Evolutionary conservation across 2,797 vertebrate species (phyloP).

Genomic region (Menidia menidia): DNA sequence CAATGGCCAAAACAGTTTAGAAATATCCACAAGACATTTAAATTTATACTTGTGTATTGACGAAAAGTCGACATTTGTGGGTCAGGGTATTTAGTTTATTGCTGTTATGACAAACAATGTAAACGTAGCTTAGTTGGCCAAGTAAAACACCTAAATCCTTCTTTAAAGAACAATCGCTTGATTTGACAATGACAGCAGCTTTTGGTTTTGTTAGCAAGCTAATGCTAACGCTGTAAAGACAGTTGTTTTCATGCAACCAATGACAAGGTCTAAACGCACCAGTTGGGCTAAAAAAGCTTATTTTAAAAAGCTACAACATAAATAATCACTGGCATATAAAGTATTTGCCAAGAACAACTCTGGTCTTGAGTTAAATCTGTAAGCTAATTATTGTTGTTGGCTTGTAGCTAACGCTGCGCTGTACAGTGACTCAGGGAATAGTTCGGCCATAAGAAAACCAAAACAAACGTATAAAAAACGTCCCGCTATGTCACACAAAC

Average conservation of each 20-base stretch:
- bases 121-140: not conserved
- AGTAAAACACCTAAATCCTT: not conserved
- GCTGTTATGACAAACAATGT: too few species aligned
- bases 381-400: conserved; percentile 61
- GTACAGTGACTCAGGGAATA: conserved; percentile 67
- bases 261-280: not conserved
- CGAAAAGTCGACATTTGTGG: too few species aligned
- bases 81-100: too few species aligned
- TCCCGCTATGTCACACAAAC: not conserved
- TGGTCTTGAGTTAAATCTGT: not conserved
- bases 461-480: not conserved
- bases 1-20: not conserved
- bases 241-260: not conserved
- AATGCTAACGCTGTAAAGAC: conserved; percentile 41
- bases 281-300: rapidly evolving
- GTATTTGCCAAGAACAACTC: not conserved
- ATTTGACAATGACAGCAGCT: conserved; percentile 11
- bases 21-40: not conserved
- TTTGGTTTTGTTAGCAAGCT: conserved; percentile 35
- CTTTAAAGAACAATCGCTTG: not conserved
- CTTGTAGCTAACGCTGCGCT: conserved; percentile 50
- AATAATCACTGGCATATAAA: rapidly evolving
- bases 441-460: not conserved
- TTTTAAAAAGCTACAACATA: not conserved
- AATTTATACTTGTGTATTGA: not conserved